These are phyloP conservation scores for Phyllotis vaccarum DNA, from an alignment of 2,797 vertebrate genomes.

Conservation along the genomic window DNA sequence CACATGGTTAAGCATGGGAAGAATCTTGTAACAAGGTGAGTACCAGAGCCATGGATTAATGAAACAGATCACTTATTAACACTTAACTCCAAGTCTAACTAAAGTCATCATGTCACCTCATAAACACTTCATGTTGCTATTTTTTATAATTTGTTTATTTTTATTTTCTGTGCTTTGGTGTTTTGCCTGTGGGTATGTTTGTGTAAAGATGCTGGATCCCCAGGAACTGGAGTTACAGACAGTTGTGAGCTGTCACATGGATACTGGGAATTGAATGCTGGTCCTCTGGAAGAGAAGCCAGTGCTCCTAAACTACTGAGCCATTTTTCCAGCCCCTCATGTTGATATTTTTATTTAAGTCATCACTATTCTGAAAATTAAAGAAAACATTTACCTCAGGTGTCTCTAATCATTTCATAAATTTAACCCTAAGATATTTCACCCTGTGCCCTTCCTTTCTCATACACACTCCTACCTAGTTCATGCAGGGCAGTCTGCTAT, in stretches of 20 bases:
- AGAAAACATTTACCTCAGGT: background rate
- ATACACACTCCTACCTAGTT: background rate
- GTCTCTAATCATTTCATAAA: background rate
- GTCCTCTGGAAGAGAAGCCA: background rate
- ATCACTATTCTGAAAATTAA: background rate
- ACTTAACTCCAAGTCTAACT: background rate
- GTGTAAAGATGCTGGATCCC: background rate
- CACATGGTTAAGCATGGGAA: background rate
- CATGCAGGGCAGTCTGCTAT: background rate
- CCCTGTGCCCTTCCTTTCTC: background rate
- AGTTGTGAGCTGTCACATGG: background rate
- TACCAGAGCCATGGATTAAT: background rate
- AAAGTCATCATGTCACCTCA: background rate
- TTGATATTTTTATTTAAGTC: conserved; percentile 22
- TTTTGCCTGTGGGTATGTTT: background rate
- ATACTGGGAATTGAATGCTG: background rate
- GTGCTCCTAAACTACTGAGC: background rate
- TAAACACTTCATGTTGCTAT: background rate
- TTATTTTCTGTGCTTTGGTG: background rate
- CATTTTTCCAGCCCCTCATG: background rate
- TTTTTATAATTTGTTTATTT: background rate
- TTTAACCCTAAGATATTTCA: background rate
- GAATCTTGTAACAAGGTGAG: background rate
- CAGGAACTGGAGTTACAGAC: background rate
- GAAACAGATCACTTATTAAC: background rate